Evolutionary conservation across 2,113 vertebrate genomes (phyloP).

Genomic region (Pelodiscus sinensis): DNA sequence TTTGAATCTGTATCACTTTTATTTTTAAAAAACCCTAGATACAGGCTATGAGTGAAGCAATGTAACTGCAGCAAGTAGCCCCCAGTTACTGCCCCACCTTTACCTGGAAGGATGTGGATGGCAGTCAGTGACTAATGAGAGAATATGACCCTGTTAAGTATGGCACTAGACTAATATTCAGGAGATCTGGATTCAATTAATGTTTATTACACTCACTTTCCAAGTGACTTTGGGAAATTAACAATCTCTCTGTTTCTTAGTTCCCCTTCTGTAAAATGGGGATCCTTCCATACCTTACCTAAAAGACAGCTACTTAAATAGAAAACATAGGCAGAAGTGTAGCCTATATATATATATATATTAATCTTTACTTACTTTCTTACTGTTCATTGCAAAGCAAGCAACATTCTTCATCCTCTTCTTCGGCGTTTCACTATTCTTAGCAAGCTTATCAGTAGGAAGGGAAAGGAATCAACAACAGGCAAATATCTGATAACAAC

Average conservation of each 20-base stretch:
- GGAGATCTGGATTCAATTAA: background rate
- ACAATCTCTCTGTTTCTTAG: background rate
- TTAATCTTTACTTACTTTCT: slow-evolving; percentile 31
- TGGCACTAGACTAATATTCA: background rate
- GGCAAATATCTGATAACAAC: slow-evolving; percentile 30
- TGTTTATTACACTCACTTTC: background rate
- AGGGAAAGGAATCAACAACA: slow-evolving; percentile 28
- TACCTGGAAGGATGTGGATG: background rate
- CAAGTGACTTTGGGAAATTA: background rate
- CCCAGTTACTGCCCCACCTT: background rate
- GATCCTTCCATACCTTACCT: background rate
- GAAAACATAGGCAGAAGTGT: rapidly evolving
- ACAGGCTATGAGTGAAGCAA: background rate
- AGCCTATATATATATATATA: background rate
- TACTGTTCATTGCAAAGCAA: background rate
- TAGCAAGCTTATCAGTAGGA: background rate
- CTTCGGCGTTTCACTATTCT: slow-evolving; percentile 17
- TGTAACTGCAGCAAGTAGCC: too few species aligned
- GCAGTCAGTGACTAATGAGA: background rate
- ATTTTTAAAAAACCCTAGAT: background rate
- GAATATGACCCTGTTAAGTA: background rate
- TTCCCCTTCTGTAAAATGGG: background rate
- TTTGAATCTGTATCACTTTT: background rate
- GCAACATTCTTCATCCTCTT: background rate
- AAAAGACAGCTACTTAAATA: background rate